Evolutionary conservation across 2,888 invertebrate species (phyloP).

Genomic region (Synergus japonicus): DNA sequence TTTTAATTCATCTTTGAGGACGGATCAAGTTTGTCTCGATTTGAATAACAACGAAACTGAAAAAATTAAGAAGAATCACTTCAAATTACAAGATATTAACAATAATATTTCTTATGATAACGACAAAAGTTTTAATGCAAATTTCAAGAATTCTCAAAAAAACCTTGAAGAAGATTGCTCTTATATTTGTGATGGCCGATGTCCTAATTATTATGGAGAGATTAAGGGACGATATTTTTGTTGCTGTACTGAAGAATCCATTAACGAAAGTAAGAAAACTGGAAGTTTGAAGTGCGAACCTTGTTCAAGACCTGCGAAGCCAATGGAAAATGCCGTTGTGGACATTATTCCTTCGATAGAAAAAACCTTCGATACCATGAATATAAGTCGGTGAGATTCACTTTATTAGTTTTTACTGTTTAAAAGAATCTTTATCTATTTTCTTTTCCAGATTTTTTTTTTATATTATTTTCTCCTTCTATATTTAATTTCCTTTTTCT

Average conservation of each 20-base stretch:
- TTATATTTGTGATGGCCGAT: slow-evolving; percentile 23
- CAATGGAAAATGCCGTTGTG: slow-evolving; percentile 42
- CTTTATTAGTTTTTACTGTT: not conserved
- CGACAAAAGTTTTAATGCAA: not conserved
- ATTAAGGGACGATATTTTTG: not conserved
- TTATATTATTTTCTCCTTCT: not conserved
- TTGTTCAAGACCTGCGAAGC: not conserved
- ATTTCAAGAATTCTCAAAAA: not conserved
- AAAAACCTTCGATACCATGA: slow-evolving; percentile 57
- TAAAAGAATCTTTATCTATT: too few species aligned
- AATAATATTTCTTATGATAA: slow-evolving; percentile 21
- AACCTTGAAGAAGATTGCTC: not conserved
- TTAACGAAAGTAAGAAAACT: not conserved
- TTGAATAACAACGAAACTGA: slow-evolving; percentile 8
- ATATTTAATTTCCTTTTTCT: not conserved
- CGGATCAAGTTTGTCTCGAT: not conserved
- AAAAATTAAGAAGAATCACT: not conserved
- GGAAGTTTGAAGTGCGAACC: not conserved
- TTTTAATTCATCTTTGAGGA: not conserved
- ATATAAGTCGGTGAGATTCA: slow-evolving; percentile 50
- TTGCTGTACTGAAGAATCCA: not conserved
- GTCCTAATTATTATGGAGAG: slow-evolving; percentile 12
- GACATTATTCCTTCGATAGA: slow-evolving; percentile 54
- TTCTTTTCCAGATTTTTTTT: too few species aligned
- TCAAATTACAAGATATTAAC: not conserved